Base-by-base conservation (phyloP, 1,140 invertebrate genomes). In the Microplitis demolitor region DNA sequence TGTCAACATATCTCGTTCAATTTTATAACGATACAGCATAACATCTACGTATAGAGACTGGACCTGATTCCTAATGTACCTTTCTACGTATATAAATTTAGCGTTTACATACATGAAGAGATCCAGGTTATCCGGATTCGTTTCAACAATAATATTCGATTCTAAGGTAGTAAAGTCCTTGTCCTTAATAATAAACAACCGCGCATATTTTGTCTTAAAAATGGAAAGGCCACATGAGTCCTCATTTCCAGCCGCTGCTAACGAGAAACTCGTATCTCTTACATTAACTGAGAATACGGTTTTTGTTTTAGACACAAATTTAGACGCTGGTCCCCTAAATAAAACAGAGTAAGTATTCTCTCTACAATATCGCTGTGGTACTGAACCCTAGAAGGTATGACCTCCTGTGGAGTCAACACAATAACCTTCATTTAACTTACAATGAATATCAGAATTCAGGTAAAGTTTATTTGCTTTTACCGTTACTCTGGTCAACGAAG, bases 181-280 rank as follows among this genome's bases (percentile, higher is more conserved):
- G 4, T n/a, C 2, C 69, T 82, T 74, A 0, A 78, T 6, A 8
- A 82, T 77, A 5, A 80, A 68, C 0, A 79, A 24, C 68, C 74
- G 74, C 3, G 73, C 75, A 54, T 79, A 75, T 61, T 80, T 77
- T 0, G 78, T 78, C 13, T 4, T 16, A 6, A 69, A n/a, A 2
- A 79, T 11, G 37, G 8, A 56, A 4, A 64, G 60, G 0, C 76
- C 76, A 35, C 76, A 77, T 35, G 66, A 4, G 0, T 24, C 9
- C 8, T 14, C 9, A 11, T 8, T 53, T 60, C 69, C 60, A 31
- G 35, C 68, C 0, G 6, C 50, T 0, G 68, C 56, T 1, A 78
- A 4, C 2, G 77, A 67, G 13, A 78, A 78, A 9, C 50, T 73
- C 0, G 64, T 64, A 2, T 75, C 75, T 53, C 67, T 9, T 1